Base-by-base conservation (phyloP, 2,113 vertebrate species). In the Petrocephalus microphthalmus region DNA sequence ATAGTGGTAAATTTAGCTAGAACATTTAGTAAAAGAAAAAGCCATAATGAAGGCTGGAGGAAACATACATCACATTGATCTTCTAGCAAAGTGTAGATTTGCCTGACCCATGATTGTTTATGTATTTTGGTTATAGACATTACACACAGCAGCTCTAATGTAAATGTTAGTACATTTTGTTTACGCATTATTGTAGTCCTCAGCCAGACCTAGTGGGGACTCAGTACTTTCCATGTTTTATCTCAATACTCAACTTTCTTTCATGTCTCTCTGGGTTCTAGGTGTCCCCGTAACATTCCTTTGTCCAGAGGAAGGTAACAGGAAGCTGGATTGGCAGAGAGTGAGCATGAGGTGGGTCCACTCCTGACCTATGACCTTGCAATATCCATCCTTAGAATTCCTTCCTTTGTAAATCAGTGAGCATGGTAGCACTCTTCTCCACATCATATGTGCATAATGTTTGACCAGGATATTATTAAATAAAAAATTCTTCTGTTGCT, bases 261-360 rank as follows among this genome's bases (percentile, higher is more conserved):
- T 78, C 8, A 42, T 42, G 71, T 78, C 42, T 19, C 29, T 78
- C 29, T 78, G 29, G 33, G 1, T 42, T 78, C 1, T 51, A 95
- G 95, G 92, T 87, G 20, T 90, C 71, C 89, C 89, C 83, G 91
- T 92, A 7, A 89, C 89, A 84, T 78, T 91, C 33, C 17, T 94
- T 71, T 47, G 37, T 89, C 93, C 93, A 1, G 90, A 92, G 7
- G 89, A 93, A 11, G 86, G 86, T 57, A 90, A 67, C 42, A 90
- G 83, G 8, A 94, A 92, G 64, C 78, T 95, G 22, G 91, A 92
- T 2, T 91, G 91, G 37, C 94, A 91, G 88, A 90, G 22, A 71
- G 91, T 95, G 88, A 89, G 92, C 88, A 90, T 92, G 89, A 94
- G 95, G 96, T 96, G 45, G 86, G 20, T 13, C 49, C 33, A 8